These are phyloP conservation scores for Drosophila nigricruria DNA, from an alignment of 2,888 invertebrate species.

Conservation along the genomic window DNA sequence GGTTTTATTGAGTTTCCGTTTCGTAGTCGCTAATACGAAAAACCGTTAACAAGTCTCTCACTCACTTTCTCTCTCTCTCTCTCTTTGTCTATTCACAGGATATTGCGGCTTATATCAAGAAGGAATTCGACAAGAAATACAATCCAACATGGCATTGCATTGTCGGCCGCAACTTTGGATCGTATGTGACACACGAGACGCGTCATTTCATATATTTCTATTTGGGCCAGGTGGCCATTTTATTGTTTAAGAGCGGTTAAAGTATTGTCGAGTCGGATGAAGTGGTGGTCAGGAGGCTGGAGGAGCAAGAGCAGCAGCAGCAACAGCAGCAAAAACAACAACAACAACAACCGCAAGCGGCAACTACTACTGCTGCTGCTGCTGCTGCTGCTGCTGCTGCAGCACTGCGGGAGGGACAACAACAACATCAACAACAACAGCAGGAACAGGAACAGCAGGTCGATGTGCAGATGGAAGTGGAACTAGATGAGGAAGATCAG, in stretches of 20 bases:
- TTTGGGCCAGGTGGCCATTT: constrained; percentile 98
- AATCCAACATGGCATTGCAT: constrained; percentile 99
- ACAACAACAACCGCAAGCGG: constrained; percentile 18
- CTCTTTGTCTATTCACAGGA: constrained; percentile 86
- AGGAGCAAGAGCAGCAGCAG: constrained; percentile 49
- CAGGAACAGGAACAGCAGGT: constrained; percentile 14
- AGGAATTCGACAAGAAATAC: constrained; percentile 99
- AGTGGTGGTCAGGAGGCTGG: constrained; percentile 75
- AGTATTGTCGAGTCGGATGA: constrained; percentile 79
- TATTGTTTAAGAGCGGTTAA: constrained; percentile 99
- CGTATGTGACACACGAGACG: constrained; percentile 99
- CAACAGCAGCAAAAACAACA: constrained; percentile 36
- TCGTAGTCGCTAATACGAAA: constrained; percentile 54
- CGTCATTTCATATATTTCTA: constrained; percentile 99
- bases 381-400: neutral
- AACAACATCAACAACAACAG: constrained; percentile 4
- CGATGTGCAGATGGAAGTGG: constrained; percentile 30
- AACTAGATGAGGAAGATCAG: constrained; percentile 27
- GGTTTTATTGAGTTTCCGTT: constrained; percentile 56
- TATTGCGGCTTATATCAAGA: constrained; percentile 99
- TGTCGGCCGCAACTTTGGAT: constrained; percentile 99
- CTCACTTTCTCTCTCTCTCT: neutral
- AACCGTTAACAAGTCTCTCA: constrained; percentile 9
- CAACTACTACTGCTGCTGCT: constrained; percentile 10
- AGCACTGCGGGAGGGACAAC: constrained; percentile 1